Evolutionary conservation across 2,888 invertebrate species (phyloP).

Genomic region (Villa cingulata): DNA sequence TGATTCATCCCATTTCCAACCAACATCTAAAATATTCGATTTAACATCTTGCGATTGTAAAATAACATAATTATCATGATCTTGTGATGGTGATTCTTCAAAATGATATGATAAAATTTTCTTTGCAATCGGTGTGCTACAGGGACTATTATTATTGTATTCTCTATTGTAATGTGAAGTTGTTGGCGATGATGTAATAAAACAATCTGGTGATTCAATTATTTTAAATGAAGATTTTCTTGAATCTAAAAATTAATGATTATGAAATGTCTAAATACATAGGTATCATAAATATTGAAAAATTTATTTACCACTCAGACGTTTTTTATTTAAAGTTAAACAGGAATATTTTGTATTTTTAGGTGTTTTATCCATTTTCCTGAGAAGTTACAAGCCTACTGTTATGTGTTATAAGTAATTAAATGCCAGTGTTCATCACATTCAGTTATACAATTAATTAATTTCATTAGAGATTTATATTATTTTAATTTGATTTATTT

Average conservation of each 20-base stretch:
- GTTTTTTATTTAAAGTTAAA: neutral
- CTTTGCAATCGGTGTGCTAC: conserved; percentile 1
- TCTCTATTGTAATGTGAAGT: neutral
- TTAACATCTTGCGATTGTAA: neutral
- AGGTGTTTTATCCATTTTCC: neutral
- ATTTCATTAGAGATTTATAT: no score
- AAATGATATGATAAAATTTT: conserved; percentile 1
- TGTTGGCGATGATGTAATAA: neutral
- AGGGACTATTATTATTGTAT: neutral
- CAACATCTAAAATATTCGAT: conserved; percentile 1
- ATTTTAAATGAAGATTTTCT: conserved; percentile 1
- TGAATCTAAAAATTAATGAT: conserved; percentile 1
- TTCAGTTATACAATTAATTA: no score
- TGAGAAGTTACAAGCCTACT: no score
- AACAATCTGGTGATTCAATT: neutral
- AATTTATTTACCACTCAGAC: neutral
- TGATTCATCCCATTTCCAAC: conserved; percentile 8
- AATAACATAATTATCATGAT: conserved; percentile 1
- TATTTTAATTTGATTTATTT: no score
- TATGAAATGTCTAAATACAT: neutral
- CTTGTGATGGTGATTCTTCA: conserved; percentile 10
- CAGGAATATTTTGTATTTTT: neutral
- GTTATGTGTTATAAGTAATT: no score
- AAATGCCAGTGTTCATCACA: no score
- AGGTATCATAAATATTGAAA: neutral